phyloP scores from a whole-genome alignment of 2,113 vertebrate species.

The Gavialis gangeticus region DNA sequence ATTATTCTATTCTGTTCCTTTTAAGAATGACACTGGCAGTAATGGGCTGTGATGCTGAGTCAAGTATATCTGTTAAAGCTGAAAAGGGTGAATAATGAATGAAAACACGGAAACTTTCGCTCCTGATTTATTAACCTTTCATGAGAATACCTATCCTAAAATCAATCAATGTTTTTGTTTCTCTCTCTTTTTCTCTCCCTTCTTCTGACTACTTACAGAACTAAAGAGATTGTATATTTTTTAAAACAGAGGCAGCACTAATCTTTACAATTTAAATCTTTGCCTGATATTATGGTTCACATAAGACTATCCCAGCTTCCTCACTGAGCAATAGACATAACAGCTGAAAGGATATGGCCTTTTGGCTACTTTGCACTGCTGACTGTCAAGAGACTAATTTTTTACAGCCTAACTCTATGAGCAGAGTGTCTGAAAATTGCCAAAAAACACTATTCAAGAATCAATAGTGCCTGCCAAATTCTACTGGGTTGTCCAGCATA shows the following conservation, averaged over 20 bases:
- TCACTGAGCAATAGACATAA: neutral
- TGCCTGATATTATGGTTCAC: neutral
- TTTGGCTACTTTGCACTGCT: neutral
- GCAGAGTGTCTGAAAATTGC: neutral
- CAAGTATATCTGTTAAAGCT: neutral
- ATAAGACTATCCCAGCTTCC: neutral
- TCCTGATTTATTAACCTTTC: neutral
- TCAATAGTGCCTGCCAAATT: neutral
- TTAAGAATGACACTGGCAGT: neutral
- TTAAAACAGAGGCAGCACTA: neutral
- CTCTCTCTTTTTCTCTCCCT: neutral
- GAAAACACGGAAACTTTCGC: neutral
- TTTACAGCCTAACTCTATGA: neutral
- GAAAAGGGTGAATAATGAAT: rapidly evolving
- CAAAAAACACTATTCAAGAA: neutral
- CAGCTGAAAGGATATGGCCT: neutral
- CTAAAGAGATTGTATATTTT: neutral
- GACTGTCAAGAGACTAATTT: neutral
- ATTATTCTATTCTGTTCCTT: neutral
- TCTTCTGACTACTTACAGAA: rapidly evolving
- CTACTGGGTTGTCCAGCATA: neutral
- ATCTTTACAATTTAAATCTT: rapidly evolving
- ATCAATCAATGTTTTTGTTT: neutral
- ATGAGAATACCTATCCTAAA: neutral
- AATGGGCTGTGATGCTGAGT: neutral